Conservation (phyloP, 2,888 invertebrate genomes). For the Drosophila hamatofila region DNA sequence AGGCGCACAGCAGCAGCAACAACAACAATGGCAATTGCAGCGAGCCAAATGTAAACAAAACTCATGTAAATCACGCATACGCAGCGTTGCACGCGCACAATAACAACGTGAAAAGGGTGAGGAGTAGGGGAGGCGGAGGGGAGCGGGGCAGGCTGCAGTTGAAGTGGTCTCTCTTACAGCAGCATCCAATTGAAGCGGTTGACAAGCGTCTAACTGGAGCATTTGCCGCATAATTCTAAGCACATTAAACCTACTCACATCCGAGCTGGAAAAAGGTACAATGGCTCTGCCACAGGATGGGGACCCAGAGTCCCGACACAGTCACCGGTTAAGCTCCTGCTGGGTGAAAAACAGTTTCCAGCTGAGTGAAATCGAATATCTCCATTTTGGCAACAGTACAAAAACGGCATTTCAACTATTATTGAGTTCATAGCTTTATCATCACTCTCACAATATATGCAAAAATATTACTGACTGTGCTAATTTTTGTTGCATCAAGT, state of each 20-base stretch:
- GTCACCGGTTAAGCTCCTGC: slow-evolving; percentile 16
- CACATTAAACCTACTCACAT: slow-evolving; percentile 64
- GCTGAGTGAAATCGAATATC: slow-evolving; percentile 32
- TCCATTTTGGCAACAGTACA: not conserved
- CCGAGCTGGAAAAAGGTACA: slow-evolving; percentile 42
- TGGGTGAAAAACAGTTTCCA: slow-evolving; percentile 36
- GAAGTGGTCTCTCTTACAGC: slow-evolving; percentile 23
- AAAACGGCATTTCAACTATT: slow-evolving; percentile 7
- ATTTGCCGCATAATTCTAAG: slow-evolving; percentile 70
- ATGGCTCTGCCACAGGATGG: slow-evolving; percentile 4
- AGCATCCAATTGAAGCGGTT: slow-evolving; percentile 45
- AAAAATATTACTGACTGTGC: not conserved
- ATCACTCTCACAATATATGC: not conserved
- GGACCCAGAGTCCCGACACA: slow-evolving; percentile 12
- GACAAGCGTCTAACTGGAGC: slow-evolving; percentile 57
- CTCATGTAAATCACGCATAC: slow-evolving; percentile 78
- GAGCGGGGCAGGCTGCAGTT: not conserved
- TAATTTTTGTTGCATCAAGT: not conserved
- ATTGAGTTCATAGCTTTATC: slow-evolving; percentile 13
- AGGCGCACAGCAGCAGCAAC: slow-evolving; percentile 31
- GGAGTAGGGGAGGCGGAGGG: no score
- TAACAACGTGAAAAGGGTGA: slow-evolving; percentile 46
- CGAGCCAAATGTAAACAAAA: slow-evolving; percentile 62
- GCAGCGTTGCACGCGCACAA: slow-evolving; percentile 75
- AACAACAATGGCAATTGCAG: slow-evolving; percentile 25